phyloP scores from a whole-genome alignment of 2,797 vertebrate genomes.

The Adrianichthys oophorus region DNA sequence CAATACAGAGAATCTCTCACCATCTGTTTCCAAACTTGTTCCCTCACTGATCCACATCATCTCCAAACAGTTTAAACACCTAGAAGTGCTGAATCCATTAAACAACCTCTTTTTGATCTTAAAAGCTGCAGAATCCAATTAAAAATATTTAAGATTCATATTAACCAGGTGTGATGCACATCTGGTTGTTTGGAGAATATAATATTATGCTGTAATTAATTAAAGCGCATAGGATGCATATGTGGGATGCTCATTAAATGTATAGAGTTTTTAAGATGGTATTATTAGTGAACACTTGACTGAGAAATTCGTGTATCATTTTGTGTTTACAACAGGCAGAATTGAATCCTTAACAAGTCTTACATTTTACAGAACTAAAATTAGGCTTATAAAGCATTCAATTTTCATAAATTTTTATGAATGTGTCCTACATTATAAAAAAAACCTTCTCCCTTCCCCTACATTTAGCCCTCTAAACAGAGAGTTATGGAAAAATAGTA shows the following conservation, averaged over 20 bases:
- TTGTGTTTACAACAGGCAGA: background rate
- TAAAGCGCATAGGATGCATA: conserved; percentile 35
- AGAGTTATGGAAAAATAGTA: no score
- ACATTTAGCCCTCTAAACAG: no score
- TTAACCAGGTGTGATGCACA: conserved; percentile 73
- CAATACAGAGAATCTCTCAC: conserved; percentile 51
- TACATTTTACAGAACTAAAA: no score
- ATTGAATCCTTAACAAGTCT: no score
- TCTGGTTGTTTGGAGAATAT: conserved; percentile 56
- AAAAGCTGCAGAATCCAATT: conserved; percentile 66
- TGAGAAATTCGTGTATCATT: conserved; percentile 6
- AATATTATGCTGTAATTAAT: conserved; percentile 55
- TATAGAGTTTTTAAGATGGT: conserved; percentile 11
- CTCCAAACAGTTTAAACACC: conserved; percentile 37
- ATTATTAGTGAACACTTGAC: conserved; percentile 15
- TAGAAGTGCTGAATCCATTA: conserved; percentile 45
- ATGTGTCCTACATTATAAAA: no score
- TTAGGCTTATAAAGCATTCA: no score
- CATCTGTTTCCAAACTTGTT: conserved; percentile 68
- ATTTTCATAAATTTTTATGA: no score
- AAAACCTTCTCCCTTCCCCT: no score
- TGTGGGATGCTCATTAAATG: conserved; percentile 29
- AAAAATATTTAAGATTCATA: conserved; percentile 45
- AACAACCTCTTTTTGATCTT: conserved; percentile 67
- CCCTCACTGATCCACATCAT: conserved; percentile 56